These are phyloP conservation scores for Aphaenogaster floridana DNA, from an alignment of 1,140 invertebrate species.

Conservation along the genomic window DNA sequence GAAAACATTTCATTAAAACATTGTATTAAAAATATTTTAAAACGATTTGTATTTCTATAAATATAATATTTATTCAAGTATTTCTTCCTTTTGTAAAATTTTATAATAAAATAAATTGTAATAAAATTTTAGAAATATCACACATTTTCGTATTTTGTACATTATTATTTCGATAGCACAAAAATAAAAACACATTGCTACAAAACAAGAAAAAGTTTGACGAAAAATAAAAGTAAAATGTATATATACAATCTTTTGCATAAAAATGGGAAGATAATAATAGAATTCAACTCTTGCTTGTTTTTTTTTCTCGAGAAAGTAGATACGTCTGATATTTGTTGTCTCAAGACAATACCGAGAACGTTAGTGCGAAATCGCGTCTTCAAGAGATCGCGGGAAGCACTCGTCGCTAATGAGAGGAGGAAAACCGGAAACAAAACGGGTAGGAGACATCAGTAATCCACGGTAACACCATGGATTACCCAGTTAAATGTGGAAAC, in stretches of 20 bases:
- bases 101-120: background rate
- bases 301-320: conserved; percentile 3
- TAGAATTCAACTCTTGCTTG: background rate
- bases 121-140: background rate
- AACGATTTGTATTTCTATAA: background rate
- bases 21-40: background rate
- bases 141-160: background rate
- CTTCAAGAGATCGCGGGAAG: conserved; percentile 25
- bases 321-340: conserved; percentile 35
- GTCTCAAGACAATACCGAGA: conserved; percentile 29
- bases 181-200: background rate
- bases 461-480: conserved; percentile 40
- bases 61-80: background rate
- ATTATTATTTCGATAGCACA: background rate
- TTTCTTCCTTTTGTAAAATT: background rate
- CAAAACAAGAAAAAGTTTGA: background rate
- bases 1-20: background rate
- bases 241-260: conserved; percentile 9
- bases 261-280: background rate
- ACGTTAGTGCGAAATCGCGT: conserved; percentile 10
- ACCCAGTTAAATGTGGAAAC: conserved; percentile 42
- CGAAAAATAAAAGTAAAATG: background rate
- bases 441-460: conserved; percentile 47
- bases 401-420: conserved; percentile 24
- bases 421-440: conserved; percentile 37